A percentile compares a stretch with the other conserved stretches of the same genome.
phyloP scores from a whole-genome alignment of 2,113 vertebrate genomes.

The Ammodytes marinus region DNA sequence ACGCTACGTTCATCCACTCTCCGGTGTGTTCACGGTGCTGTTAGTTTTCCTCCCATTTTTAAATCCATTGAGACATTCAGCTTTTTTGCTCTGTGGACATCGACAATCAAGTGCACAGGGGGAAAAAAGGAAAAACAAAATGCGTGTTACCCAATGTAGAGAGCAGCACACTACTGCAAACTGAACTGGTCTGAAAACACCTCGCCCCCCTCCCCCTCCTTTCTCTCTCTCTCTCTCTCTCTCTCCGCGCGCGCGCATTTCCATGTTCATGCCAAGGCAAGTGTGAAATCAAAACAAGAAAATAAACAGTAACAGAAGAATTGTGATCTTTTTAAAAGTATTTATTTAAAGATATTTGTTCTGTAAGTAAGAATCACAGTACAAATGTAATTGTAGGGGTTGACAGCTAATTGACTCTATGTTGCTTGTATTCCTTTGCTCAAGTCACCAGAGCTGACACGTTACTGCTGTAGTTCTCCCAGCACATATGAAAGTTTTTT shows the following conservation, averaged over 20 bases:
- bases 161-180: not conserved
- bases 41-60: not conserved
- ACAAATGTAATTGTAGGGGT: too few species aligned
- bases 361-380: too few species aligned
- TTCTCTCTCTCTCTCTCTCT: not conserved
- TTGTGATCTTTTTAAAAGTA: too few species aligned
- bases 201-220: not conserved
- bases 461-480: too few species aligned
- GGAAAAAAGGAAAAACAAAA: not conserved
- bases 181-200: constrained; percentile 34
- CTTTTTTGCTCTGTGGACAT: not conserved
- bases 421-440: too few species aligned
- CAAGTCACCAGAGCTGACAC: too few species aligned
- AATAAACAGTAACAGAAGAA: too few species aligned
- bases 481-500: too few species aligned
- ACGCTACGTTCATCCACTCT: constrained; percentile 7
- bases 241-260: not conserved
- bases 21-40: not conserved
- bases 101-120: not conserved
- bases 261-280: too few species aligned
- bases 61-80: not conserved
- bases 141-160: not conserved
- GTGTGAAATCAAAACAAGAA: too few species aligned
- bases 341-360: too few species aligned
- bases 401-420: too few species aligned